phyloP scores from a whole-genome alignment of 2,113 vertebrate species.

The Plestiodon gilberti region DNA sequence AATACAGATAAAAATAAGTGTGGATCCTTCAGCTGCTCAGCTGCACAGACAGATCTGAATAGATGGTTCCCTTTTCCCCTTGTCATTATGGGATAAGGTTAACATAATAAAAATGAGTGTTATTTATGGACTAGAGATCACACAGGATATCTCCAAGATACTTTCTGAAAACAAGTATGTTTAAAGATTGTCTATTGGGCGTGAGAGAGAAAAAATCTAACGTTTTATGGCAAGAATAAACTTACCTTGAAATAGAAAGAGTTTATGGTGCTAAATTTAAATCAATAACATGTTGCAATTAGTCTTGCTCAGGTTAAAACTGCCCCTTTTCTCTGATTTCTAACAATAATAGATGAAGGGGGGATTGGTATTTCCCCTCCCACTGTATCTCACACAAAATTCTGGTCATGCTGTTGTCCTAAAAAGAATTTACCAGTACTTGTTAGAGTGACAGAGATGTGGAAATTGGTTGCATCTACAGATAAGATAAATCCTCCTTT shows the following conservation, averaged over 20 bases:
- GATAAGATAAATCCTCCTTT: not conserved
- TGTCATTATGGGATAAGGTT: not conserved
- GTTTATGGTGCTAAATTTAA: not conserved
- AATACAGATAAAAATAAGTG: slow-evolving; percentile 10
- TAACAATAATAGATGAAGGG: not conserved
- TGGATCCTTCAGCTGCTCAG: slow-evolving; percentile 8
- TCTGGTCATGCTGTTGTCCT: not conserved
- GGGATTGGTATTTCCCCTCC: not conserved
- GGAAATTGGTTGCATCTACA: slow-evolving; percentile 3
- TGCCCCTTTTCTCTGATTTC: not conserved
- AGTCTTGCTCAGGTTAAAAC: not conserved
- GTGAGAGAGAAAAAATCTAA: not conserved
- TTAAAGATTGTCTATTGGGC: not conserved
- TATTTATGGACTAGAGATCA: not conserved
- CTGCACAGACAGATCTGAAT: slow-evolving; percentile 6
- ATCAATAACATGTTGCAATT: not conserved
- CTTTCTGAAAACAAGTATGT: not conserved
- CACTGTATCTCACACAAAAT: not conserved
- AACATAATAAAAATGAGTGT: slow-evolving; percentile 2
- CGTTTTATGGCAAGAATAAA: not conserved
- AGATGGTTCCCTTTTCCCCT: not conserved
- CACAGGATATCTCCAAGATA: not conserved
- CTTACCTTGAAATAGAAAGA: not conserved
- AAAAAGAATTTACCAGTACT: not conserved
- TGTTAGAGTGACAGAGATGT: not conserved